Percentiles rank a stretch among this genome's conserved stretches.
Conservation (phyloP, 1,140 invertebrate species). For the Wiebesia pumilae region DNA sequence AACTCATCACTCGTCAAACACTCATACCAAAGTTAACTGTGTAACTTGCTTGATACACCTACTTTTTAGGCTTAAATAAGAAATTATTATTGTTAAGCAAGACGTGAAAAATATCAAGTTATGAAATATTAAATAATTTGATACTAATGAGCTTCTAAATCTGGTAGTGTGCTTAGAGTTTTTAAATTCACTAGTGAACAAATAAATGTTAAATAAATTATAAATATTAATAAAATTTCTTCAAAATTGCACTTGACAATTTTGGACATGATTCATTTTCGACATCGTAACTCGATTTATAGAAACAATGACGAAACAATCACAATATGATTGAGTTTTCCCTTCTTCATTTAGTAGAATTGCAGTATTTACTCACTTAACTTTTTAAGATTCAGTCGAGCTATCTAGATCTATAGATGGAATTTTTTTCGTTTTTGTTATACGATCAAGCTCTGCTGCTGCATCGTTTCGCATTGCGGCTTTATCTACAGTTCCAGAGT, state of each 20-base stretch:
- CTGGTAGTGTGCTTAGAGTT: conserved; percentile 36
- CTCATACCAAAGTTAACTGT: conserved; percentile 10
- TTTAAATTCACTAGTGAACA: background rate
- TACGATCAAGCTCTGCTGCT: conserved; percentile 92
- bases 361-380: background rate
- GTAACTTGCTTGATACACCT: conserved; percentile 24
- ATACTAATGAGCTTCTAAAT: conserved; percentile 39
- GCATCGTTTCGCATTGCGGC: conserved; percentile 89
- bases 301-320: conserved; percentile 29
- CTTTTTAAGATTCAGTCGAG: conserved; percentile 67
- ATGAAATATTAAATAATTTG: conserved; percentile 19
- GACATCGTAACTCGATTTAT: conserved; percentile 24
- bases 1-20: conserved; percentile 37
- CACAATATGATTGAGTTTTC: conserved; percentile 5
- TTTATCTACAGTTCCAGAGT: conserved; percentile 75
- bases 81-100: conserved; percentile 50
- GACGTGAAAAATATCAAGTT: conserved; percentile 28
- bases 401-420: conserved; percentile 69
- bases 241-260: conserved; percentile 30
- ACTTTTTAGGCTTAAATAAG: conserved; percentile 43
- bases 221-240: conserved; percentile 34
- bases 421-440: conserved; percentile 84
- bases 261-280: conserved; percentile 44
- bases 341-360: conserved; percentile 12
- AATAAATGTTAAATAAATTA: conserved; percentile 43